These are phyloP conservation scores for Philhelius pedissequus DNA, from an alignment of 2,888 invertebrate species.

Conservation along the genomic window DNA sequence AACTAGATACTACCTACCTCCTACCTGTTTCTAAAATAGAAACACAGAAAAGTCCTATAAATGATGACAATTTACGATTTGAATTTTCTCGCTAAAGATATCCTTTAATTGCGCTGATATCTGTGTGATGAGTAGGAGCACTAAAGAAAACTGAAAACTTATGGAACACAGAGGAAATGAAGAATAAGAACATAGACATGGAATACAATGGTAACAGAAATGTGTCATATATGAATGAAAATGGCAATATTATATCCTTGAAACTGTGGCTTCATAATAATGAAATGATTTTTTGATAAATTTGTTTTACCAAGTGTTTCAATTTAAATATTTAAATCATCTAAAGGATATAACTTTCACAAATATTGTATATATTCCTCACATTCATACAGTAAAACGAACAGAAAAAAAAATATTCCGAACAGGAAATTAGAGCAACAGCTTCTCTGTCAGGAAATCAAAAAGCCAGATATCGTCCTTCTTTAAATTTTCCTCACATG, in stretches of 20 bases:
- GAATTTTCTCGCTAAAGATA: conserved; percentile 33
- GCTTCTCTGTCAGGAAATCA: conserved; percentile 17
- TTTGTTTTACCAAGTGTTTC: conserved; percentile 2
- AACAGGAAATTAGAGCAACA: conserved; percentile 40
- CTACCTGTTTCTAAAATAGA: neutral
- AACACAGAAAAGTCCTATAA: conserved; percentile 6
- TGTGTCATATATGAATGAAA: neutral
- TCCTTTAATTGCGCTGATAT: conserved; percentile 60
- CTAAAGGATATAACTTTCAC: conserved; percentile 12
- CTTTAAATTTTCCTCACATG: neutral
- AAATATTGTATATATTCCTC: neutral
- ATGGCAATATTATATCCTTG: conserved; percentile 27
- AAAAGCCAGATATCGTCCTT: neutral
- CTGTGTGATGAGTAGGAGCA: neutral
- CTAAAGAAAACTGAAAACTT: neutral
- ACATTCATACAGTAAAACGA: neutral
- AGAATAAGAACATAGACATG: neutral
- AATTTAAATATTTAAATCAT: neutral
- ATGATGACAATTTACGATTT: conserved; percentile 56
- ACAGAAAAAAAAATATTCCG: neutral
- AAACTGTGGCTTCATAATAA: conserved; percentile 23
- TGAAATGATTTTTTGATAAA: conserved; percentile 16
- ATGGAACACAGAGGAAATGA: conserved; percentile 3
- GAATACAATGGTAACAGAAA: neutral
- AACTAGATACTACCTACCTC: no score